A percentile compares a stretch with the other conserved stretches of the same genome.
Conservation (phyloP, 1,140 invertebrate species). For the Zophobas morio region DNA sequence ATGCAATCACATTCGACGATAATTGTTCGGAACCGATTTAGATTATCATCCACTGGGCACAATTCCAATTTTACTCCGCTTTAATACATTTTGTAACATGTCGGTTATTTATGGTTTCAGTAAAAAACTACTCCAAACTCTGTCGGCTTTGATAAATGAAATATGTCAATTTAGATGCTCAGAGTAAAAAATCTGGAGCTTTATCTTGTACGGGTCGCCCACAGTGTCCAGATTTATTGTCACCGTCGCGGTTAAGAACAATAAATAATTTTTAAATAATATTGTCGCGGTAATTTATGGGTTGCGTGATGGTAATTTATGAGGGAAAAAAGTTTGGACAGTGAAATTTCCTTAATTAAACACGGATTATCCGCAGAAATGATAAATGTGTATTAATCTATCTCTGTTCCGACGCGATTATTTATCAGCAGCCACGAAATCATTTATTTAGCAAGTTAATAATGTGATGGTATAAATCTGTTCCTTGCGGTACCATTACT, state of each 20-base stretch:
- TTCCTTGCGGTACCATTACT: neutral
- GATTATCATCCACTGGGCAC: conserved; percentile 10
- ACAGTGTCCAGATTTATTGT: neutral
- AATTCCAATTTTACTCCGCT: conserved; percentile 34
- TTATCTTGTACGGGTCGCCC: neutral
- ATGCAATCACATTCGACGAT: conserved; percentile 1
- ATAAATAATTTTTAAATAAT: conserved; percentile 5
- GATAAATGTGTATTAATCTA: conserved; percentile 28
- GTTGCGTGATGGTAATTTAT: neutral
- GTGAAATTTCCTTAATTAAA: conserved; percentile 23
- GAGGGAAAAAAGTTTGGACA: neutral
- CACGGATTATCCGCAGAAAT: conserved; percentile 13
- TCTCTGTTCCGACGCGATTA: neutral
- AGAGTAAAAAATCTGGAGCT: neutral
- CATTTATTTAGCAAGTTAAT: conserved; percentile 1
- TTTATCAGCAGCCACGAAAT: conserved; percentile 5
- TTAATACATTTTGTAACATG: conserved; percentile 29
- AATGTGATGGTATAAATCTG: neutral
- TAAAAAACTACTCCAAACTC: conserved; percentile 29
- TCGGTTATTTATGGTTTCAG: conserved; percentile 20
- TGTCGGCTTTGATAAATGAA: conserved; percentile 30
- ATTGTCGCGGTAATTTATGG: neutral
- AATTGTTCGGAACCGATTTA: neutral
- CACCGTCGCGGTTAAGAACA: neutral
- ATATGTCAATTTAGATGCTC: conserved; percentile 22